phyloP scores from a whole-genome alignment of 2,797 vertebrate species.

The Pipistrellus kuhlii region DNA sequence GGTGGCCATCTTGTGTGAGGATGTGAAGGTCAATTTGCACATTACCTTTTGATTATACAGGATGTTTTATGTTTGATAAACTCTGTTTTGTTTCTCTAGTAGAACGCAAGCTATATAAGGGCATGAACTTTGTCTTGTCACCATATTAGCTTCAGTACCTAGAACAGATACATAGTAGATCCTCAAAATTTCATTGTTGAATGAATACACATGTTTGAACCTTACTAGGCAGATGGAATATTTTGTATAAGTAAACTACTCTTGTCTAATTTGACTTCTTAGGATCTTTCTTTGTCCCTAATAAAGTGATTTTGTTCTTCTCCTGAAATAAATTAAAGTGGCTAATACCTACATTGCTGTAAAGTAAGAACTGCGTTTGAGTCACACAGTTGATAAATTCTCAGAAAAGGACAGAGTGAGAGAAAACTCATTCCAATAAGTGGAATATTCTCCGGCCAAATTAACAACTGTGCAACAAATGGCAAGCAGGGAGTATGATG shows the following conservation, averaged over 20 bases:
- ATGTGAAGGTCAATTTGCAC: too few species aligned
- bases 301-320: background rate
- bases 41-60: too few species aligned
- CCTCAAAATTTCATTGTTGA: background rate
- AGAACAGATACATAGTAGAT: background rate
- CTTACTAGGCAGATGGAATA: background rate
- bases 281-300: background rate
- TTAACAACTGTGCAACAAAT: constrained; percentile 73
- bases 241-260: background rate
- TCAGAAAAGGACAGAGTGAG: background rate
- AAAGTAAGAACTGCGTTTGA: background rate
- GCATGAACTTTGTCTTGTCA: background rate
- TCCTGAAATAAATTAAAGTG: background rate
- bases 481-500: constrained; percentile 57
- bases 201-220: background rate
- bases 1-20: too few species aligned
- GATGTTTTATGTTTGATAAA: background rate
- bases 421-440: constrained; percentile 12
- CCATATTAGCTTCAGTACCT: background rate
- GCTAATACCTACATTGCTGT: background rate
- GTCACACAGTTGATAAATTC: background rate
- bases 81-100: background rate
- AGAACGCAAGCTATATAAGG: background rate
- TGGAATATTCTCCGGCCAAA: constrained; percentile 28
- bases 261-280: background rate